Evolutionary conservation across 1,140 invertebrate genomes (phyloP), one percentile per base, ranked within the genome.

Genomic region (Drosophila mojavensis): DNA sequence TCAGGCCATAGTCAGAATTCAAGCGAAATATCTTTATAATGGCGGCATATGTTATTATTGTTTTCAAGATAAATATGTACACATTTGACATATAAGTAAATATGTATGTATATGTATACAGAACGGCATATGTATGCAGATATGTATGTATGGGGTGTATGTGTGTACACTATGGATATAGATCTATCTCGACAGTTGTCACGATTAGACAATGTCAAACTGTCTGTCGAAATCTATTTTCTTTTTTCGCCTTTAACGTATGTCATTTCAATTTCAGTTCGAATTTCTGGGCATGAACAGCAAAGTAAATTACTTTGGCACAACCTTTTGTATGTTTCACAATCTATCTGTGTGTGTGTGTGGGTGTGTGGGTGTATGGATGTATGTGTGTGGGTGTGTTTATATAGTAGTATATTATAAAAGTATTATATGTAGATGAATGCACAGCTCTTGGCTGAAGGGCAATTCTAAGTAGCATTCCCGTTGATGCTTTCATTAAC

Each of bases 41-140:
- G 73, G 36, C 36, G 72, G 75, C 75, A 81, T 81, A 69, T 85
- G 79, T 81, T 86, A 88, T 85, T 86, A 79, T 84, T 86, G 43
- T 75, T 81, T 50, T 64, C 60, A 79, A 78, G 69, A 60, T 68
- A 47, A 61, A 33, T 61, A 66, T 56, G 64, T 41, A 65, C 15
- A 15, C 26, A 15, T 58, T 58, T 58, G 10, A 45, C 7, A 45
- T 45, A 17, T 17, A 45, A 15, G 15, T 24, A 70, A 55, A 58
- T 51, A 61, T 53, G 51, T 72, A 64, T 65, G 28, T 69, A n/a
- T 30, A 54, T 50, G 36, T 41, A 17, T 17, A 17, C 17, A 3
- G 20, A 24, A 24, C 20, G n/a, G 54, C 17, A 43, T 55, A 33
- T 73, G 66, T 59, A 72, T 74, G 45, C n/a, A 64, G 78, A 54